Evolutionary conservation across 2,888 invertebrate genomes (phyloP).

Genomic region (Cryptophagus acutangulus): DNA sequence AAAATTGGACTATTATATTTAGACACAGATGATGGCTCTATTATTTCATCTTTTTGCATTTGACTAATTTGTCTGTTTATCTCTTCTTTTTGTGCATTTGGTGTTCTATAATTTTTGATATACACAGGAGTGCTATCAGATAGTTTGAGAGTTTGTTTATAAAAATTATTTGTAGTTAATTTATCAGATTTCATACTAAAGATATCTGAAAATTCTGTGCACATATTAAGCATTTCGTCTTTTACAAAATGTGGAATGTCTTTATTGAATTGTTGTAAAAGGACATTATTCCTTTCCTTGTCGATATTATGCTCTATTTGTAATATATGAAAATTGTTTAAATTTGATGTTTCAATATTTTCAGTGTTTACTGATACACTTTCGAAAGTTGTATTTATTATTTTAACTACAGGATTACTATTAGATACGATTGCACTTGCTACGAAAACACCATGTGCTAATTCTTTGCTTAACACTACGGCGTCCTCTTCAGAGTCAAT

Average conservation of each 20-base stretch:
- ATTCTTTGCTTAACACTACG: background rate
- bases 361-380: background rate
- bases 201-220: slow-evolving; percentile 18
- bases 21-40: slow-evolving; percentile 21
- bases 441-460: slow-evolving; percentile 6
- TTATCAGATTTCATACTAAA: slow-evolving; percentile 21
- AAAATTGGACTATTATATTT: slow-evolving; percentile 25
- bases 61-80: slow-evolving; percentile 20
- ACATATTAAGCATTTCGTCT: slow-evolving; percentile 9
- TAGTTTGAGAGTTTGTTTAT: slow-evolving; percentile 21
- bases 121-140: slow-evolving; percentile 21
- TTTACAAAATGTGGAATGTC: slow-evolving; percentile 8
- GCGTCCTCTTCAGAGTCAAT: background rate
- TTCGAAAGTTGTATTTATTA: slow-evolving; percentile 11
- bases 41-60: slow-evolving; percentile 17
- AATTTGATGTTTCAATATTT: background rate
- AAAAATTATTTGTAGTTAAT: slow-evolving; percentile 26
- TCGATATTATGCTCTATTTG: background rate
- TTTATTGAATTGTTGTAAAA: slow-evolving; percentile 3
- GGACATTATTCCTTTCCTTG: background rate
- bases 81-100: slow-evolving; percentile 20
- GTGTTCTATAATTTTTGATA: slow-evolving; percentile 26
- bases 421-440: slow-evolving; percentile 11
- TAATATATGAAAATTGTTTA: background rate
- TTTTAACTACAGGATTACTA: slow-evolving; percentile 10